Percentiles rank a stretch among this genome's conserved stretches.
Conservation (phyloP, 1,140 invertebrate genomes). For the Calliopsis andreniformis region DNA sequence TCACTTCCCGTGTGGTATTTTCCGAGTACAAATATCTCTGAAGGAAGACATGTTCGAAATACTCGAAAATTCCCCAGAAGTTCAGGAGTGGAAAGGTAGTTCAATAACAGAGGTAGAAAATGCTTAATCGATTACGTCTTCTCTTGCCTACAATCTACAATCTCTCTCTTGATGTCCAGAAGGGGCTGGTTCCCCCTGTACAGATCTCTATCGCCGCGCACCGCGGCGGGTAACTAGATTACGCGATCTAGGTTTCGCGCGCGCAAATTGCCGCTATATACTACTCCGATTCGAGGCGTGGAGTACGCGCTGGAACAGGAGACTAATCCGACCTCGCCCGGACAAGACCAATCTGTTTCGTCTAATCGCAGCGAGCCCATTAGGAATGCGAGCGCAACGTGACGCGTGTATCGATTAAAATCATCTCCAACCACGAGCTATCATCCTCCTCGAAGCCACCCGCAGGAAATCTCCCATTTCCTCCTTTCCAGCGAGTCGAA, state of each 20-base stretch:
- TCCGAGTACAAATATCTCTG: too few relatives aligned
- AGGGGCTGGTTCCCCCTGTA: slow-evolving; percentile 32
- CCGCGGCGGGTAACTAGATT: slow-evolving; percentile 56
- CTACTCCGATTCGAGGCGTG: slow-evolving; percentile 48
- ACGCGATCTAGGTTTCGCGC: slow-evolving; percentile 58
- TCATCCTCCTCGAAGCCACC: too few relatives aligned
- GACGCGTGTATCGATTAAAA: slow-evolving; percentile 58
- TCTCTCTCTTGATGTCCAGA: not conserved
- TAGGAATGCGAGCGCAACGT: slow-evolving; percentile 22
- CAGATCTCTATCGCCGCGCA: slow-evolving; percentile 43
- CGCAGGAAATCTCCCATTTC: too few relatives aligned
- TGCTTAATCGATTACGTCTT: not conserved
- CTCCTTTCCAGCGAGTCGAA: not conserved
- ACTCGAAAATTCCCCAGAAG: too few relatives aligned
- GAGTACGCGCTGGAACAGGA: slow-evolving; percentile 26
- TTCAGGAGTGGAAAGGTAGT: too few relatives aligned
- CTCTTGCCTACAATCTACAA: not conserved
- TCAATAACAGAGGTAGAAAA: too few relatives aligned
- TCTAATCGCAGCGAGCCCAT: slow-evolving; percentile 53
- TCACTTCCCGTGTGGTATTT: too few relatives aligned
- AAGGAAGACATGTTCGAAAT: too few relatives aligned
- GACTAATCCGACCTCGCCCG: slow-evolving; percentile 54
- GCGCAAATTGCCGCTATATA: slow-evolving; percentile 56
- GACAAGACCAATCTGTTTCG: slow-evolving; percentile 54
- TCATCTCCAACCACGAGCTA: slow-evolving; percentile 35